Base-by-base conservation (phyloP, 2,888 invertebrate genomes). In the Latheticus oryzae region DNA sequence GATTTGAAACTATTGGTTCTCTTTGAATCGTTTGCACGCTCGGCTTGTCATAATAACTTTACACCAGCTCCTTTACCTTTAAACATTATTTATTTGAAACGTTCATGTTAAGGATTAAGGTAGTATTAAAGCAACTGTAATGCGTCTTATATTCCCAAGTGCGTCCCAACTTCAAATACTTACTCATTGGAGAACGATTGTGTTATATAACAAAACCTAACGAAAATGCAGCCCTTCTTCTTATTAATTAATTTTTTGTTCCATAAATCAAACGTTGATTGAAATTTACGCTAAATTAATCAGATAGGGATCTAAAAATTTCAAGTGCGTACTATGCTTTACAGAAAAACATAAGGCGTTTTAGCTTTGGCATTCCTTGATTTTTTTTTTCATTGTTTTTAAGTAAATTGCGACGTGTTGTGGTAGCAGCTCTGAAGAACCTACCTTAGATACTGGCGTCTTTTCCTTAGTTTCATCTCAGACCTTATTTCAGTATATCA, bases 381-480 rank as follows among this genome's bases (percentile, higher is more conserved):
- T n/a, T n/a, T n/a, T n/a, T n/a, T n/a, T n/a, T n/a, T n/a, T n/a
- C n/a, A n/a, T n/a, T 3, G n/a, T 5, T 21, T 21, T 7, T 21
- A 69, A 70, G 68, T 70, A 70, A 68, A 70, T 69, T 68, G 70
- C 66, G 69, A 70, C 70, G 68, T 71, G 69, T 70, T 71, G 72
- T 65, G 71, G 71, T 67, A 71, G 63, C 64, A 62, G 63, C 63
- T 69, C 73, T 66, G 40, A 71, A 71, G 72, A 67, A 62, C 59
- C 62, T 59, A 69, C 67, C 72, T 72, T 72, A 72, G 71, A 71
- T 72, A 69, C 66, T 66, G 63, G 64, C 65, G 62, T 58, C 69
- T 65, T 65, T 65, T 68, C 63, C 65, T 64, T 65, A 64, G 53
- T 60, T n/a, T n/a, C n/a, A n/a, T n/a, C n/a, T n/a, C n/a, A n/a